These are phyloP conservation scores for Eudorcas thomsonii DNA, from an alignment of 2,113 vertebrate genomes.

Conservation along the genomic window DNA sequence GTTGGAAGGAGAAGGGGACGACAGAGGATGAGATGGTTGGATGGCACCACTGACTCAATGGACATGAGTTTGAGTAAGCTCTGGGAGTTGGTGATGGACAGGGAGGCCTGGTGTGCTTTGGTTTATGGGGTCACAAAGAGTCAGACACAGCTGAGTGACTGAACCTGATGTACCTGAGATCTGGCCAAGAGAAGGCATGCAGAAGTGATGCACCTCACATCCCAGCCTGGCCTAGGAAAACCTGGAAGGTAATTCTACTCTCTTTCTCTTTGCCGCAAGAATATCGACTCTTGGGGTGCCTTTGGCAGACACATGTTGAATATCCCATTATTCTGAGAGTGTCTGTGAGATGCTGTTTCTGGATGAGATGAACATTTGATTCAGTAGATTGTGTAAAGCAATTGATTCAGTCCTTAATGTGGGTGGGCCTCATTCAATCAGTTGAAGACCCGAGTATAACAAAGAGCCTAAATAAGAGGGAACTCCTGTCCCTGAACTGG, in stretches of 20 bases:
- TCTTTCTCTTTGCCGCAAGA: neutral
- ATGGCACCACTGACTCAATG: neutral
- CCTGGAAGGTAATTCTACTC: neutral
- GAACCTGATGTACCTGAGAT: neutral
- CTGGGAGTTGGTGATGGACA: neutral
- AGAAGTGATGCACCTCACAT: neutral
- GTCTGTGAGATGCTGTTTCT: neutral
- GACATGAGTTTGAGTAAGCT: neutral
- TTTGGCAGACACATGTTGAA: neutral
- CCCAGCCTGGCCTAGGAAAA: neutral
- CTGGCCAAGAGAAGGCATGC: neutral
- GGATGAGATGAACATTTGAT: neutral
- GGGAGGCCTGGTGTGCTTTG: accelerated
- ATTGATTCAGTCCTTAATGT: neutral
- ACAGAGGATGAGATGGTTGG: neutral
- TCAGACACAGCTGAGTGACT: neutral
- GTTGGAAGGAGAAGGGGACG: neutral
- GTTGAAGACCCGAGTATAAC: neutral
- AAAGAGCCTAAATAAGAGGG: neutral
- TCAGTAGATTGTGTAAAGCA: neutral
- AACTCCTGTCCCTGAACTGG: neutral
- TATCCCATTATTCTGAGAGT: neutral
- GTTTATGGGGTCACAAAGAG: neutral
- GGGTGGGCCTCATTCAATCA: neutral
- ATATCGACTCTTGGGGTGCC: neutral